Evolutionary conservation across 2,888 invertebrate genomes (phyloP).

Genomic region (Cyclophora punctaria): DNA sequence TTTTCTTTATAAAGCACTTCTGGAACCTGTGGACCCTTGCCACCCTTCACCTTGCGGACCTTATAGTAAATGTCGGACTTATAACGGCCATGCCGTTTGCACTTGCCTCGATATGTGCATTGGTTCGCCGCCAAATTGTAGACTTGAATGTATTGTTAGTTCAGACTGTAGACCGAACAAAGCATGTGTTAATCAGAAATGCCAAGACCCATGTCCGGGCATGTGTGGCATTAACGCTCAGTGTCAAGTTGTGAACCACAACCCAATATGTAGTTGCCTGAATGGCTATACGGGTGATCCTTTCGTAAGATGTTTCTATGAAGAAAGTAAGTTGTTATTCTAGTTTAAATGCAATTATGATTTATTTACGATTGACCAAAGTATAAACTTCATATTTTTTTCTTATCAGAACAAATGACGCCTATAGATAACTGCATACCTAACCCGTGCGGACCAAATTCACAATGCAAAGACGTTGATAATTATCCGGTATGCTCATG

Average conservation of each 20-base stretch:
- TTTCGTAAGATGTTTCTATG: conserved; percentile 79
- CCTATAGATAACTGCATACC: conserved; percentile 79
- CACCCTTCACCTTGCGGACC: conserved; percentile 86
- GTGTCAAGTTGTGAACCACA: conserved; percentile 87
- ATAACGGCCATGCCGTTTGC: conserved; percentile 83
- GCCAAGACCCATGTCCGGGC: conserved; percentile 84
- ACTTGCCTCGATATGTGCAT: conserved; percentile 83
- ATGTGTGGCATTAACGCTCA: conserved; percentile 85
- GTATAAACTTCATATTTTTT: background rate
- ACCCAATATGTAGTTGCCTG: conserved; percentile 85
- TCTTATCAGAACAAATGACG: conserved; percentile 51
- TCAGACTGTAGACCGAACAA: conserved; percentile 84
- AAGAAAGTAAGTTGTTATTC: conserved; percentile 74
- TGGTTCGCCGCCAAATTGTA: conserved; percentile 84
- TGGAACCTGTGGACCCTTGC: conserved; percentile 78
- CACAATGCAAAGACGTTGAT: conserved; percentile 81
- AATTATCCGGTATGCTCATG: conserved; percentile 85
- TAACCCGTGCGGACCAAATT: conserved; percentile 85
- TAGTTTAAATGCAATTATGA: conserved; percentile 7
- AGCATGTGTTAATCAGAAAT: conserved; percentile 86
- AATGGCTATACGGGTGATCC: conserved; percentile 84
- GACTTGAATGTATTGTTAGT: conserved; percentile 85
- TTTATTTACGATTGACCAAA: background rate
- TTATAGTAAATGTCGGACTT: conserved; percentile 82
- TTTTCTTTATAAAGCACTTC: conserved; percentile 50